phyloP scores from a whole-genome alignment of 2,113 vertebrate genomes.

The Colossoma macropomum region DNA sequence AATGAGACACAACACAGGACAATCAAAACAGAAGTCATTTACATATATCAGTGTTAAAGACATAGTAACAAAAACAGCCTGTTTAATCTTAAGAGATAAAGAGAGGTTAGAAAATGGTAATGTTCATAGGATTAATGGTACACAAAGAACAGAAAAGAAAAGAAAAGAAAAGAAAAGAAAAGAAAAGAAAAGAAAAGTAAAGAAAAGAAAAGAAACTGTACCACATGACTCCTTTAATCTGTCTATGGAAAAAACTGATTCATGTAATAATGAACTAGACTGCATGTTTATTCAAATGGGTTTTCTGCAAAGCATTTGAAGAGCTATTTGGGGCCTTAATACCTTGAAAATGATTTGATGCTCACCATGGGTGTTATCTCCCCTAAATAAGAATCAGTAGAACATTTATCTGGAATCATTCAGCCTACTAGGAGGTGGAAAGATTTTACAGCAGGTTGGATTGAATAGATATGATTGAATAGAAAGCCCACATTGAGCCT shows the following conservation, averaged over 20 bases:
- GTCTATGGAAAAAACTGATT: neutral
- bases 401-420: constrained; percentile 33
- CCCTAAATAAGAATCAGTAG: constrained; percentile 2
- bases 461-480: constrained; percentile 19
- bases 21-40: too few relatives aligned
- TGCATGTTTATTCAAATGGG: neutral
- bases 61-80: too few relatives aligned
- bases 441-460: constrained; percentile 25
- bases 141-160: neutral
- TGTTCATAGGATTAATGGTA: too few relatives aligned
- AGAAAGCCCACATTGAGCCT: constrained; percentile 18
- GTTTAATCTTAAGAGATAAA: too few relatives aligned
- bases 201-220: too few relatives aligned
- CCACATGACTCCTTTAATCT: too few relatives aligned
- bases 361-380: constrained; percentile 4
- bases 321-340: neutral
- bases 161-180: neutral
- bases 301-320: neutral
- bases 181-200: too few relatives aligned
- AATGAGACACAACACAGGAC: too few relatives aligned
- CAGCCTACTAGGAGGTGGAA: neutral
- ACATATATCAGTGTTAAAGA: too few relatives aligned
- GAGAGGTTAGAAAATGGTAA: too few relatives aligned
- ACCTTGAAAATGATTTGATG: neutral
- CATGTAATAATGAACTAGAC: neutral